Conservation (phyloP, 2,113 vertebrate genomes). For the Siniperca knerii region DNA sequence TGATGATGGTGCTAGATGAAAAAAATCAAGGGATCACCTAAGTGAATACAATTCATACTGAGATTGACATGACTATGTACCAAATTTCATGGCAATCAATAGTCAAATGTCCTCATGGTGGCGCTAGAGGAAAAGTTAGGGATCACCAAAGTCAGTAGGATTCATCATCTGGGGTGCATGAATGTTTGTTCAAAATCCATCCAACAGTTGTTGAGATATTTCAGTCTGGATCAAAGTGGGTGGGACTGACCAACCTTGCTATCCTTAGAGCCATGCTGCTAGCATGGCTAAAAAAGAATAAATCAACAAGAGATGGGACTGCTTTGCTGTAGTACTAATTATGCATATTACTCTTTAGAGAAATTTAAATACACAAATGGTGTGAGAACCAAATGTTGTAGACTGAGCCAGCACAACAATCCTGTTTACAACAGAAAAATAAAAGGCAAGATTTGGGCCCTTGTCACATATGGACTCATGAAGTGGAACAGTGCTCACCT, state of each 20-base stretch:
- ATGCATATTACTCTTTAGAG: not conserved
- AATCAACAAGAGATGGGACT: not conserved
- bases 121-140: not conserved
- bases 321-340: not conserved
- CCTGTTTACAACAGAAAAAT: slow-evolving; percentile 15
- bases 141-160: not conserved
- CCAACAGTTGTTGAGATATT: too few relatives aligned
- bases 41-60: not conserved
- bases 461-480: slow-evolving; percentile 59
- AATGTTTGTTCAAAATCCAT: not conserved
- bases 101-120: not conserved
- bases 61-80: not conserved
- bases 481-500: slow-evolving; percentile 70
- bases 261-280: too few relatives aligned
- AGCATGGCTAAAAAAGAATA: not conserved
- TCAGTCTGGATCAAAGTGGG: too few relatives aligned
- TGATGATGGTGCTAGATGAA: too few relatives aligned
- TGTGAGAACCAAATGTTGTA: not conserved
- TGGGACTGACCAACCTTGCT: too few relatives aligned
- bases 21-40: not conserved
- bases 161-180: not conserved
- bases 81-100: not conserved
- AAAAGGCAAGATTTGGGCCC: not conserved
- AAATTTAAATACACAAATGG: not conserved
- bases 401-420: slow-evolving; percentile 21